Evolutionary conservation across 2,113 vertebrate species (phyloP), one percentile per base, ranked within the genome.

Genomic region (Cebidichthys violaceus): DNA sequence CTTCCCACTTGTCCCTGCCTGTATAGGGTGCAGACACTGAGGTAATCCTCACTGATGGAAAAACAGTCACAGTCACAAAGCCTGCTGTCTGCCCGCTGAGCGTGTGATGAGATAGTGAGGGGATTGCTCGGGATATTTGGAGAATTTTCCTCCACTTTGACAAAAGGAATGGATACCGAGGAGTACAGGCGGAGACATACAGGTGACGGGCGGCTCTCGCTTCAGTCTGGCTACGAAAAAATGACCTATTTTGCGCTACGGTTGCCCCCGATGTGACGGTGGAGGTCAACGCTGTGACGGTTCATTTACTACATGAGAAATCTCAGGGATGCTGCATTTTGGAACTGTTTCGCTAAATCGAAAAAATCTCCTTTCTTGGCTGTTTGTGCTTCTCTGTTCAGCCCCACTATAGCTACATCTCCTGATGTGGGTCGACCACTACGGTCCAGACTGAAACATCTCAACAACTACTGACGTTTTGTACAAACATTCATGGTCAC

Each of bases 51-150:
- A 2, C 54, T 83, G 84, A 91, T 82, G 72, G 75, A 61, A 82
- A 87, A 90, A 70, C 80, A 78, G 86, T 79, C 80, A 73, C 76
- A 67, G 57, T 74, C 79, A 43, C 73, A 77, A 71, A 82, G 82
- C 84, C 45, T 35, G 41, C 80, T 61, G 62, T 86, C 66, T 75
- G 75, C 82, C 85, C 18, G 37, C 82, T 66, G 69, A 87, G 82
- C 81, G 64, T 88, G 83, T 77, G 83, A 90, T 90, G 86, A 92
- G 88, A 88, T 82, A 68, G 67, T 59, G 69, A 79, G 37, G 70
- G 71, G 82, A 80, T 67, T 80, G 29, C 74, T 35, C 1, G 1
- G 45, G 88, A 89, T 72, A 83, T 66, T 64, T 73, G 57, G 24
- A 57, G 79, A 73, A 76, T 75, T 80, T 78, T 54, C 60, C 33